Conservation (phyloP, 2,888 invertebrate genomes). For the Drosophila seclusa region DNA sequence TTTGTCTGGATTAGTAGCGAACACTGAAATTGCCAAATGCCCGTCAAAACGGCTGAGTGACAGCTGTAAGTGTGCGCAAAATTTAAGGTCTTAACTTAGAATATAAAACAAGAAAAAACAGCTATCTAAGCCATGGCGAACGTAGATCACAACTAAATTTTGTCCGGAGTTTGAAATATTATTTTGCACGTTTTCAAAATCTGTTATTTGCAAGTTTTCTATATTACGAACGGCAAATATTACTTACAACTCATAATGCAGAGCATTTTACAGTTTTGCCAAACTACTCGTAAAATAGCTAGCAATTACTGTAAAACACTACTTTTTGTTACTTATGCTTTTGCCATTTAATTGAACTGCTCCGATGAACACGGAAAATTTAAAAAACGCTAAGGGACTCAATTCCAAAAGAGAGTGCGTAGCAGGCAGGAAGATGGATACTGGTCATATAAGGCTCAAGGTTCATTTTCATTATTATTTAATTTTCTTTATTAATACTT, state of each 20-base stretch:
- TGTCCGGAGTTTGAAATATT: not conserved
- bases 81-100: not conserved
- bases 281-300: not conserved
- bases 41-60: slow-evolving; percentile 48
- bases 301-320: not conserved
- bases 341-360: not conserved
- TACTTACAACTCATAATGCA: not conserved
- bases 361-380: not conserved
- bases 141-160: not conserved
- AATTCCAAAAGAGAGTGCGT: not conserved
- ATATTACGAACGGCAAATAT: not conserved
- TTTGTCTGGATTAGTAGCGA: slow-evolving; percentile 70
- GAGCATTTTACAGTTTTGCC: not conserved
- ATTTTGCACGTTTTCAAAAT: not conserved
- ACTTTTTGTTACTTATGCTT: slow-evolving; percentile 8
- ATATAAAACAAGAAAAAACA: not conserved
- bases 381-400: not conserved
- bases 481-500: not conserved
- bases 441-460: not conserved
- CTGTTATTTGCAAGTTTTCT: not conserved
- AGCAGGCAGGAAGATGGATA: not conserved
- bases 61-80: slow-evolving; percentile 18
- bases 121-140: not conserved
- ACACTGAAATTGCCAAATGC: slow-evolving; percentile 55
- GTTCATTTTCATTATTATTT: not conserved